These are phyloP conservation scores for Enteromius fasciolatus DNA, from an alignment of 2,797 vertebrate species.

Conservation along the genomic window DNA sequence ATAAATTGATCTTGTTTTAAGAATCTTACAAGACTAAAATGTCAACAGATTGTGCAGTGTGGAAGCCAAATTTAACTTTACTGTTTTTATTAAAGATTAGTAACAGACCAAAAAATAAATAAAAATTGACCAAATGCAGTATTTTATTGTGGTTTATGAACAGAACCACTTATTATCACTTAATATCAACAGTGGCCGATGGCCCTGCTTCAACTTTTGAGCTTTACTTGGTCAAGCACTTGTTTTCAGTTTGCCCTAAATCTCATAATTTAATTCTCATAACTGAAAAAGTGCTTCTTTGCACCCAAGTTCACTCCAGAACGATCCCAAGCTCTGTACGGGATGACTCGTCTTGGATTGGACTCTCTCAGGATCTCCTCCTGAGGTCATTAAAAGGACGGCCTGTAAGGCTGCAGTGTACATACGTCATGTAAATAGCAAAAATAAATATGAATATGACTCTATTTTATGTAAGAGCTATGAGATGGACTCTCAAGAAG, in stretches of 20 bases:
- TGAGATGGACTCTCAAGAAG: slow-evolving; percentile 71
- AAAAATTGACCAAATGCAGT: slow-evolving; percentile 26
- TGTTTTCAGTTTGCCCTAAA: neutral
- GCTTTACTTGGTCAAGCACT: slow-evolving; percentile 12
- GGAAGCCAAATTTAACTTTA: slow-evolving; percentile 15
- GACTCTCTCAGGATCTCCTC: slow-evolving; percentile 72
- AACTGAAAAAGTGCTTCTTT: slow-evolving; percentile 9
- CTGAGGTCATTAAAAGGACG: slow-evolving; percentile 67
- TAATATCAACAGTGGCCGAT: neutral
- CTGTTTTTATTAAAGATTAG: neutral
- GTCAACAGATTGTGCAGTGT: neutral
- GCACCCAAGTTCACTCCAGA: slow-evolving; percentile 17
- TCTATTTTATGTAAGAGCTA: slow-evolving; percentile 81
- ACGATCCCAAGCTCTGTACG: slow-evolving; percentile 47
- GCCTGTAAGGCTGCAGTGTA: slow-evolving; percentile 68
- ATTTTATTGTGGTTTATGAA: neutral
- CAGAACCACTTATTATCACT: neutral
- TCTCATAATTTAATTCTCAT: neutral
- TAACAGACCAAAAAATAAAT: neutral
- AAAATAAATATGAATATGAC: slow-evolving; percentile 75
- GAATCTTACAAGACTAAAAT: neutral
- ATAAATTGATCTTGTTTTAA: neutral
- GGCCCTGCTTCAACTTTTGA: neutral
- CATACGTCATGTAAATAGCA: slow-evolving; percentile 77
- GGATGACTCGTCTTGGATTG: slow-evolving; percentile 58